A percentile compares a stretch with the other conserved stretches of the same genome.
Conservation (phyloP, 2,797 vertebrate species). For the Muscicapa comitata region DNA sequence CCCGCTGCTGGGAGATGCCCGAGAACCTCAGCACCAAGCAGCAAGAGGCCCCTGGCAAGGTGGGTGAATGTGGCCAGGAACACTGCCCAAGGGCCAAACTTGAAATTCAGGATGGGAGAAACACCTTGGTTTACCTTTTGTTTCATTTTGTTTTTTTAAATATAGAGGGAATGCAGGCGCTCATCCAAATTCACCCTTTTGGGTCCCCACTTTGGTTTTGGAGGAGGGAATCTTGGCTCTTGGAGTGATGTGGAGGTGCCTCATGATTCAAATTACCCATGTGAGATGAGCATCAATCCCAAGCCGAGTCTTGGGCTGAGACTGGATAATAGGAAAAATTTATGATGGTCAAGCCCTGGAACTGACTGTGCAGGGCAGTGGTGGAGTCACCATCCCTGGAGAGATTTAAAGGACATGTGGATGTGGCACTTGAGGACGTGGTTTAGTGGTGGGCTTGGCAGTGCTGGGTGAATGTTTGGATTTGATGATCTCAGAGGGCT, state of each 20-base stretch:
- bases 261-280: fast-evolving
- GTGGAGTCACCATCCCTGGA: not conserved
- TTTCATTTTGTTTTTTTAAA: not conserved
- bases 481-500: not conserved
- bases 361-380: not conserved
- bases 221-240: not conserved
- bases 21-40: slow-evolving; percentile 96
- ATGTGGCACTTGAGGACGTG: not conserved
- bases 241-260: not conserved
- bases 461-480: not conserved
- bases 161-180: not conserved
- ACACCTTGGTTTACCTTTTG: not conserved
- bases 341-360: not conserved
- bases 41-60: slow-evolving; percentile 80
- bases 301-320: not conserved
- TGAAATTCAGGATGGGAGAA: not conserved
- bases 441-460: not conserved
- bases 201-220: fast-evolving
- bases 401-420: not conserved
- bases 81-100: not conserved
- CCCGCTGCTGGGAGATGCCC: slow-evolving; percentile 96
- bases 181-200: fast-evolving
- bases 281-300: not conserved
- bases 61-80: slow-evolving; percentile 3
- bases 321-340: not conserved